Conservation (phyloP, 2,113 vertebrate species). For the Mixornis gularis region DNA sequence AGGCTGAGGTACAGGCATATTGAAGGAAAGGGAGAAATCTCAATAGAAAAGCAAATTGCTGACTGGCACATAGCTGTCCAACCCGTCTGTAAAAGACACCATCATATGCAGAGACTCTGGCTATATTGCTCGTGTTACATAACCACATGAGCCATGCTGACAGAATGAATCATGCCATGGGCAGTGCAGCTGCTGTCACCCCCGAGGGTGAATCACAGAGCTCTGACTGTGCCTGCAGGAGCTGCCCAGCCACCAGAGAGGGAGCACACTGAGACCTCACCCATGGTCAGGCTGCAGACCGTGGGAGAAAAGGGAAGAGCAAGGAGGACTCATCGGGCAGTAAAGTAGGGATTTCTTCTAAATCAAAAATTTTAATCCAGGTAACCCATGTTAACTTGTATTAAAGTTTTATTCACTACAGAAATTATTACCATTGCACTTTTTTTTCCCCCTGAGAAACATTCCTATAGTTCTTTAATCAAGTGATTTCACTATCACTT, state of each 20-base stretch:
- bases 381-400: neutral
- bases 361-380: neutral
- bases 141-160: neutral
- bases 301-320: rapidly evolving
- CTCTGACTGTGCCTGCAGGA: neutral
- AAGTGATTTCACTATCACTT: neutral
- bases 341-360: neutral
- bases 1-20: neutral
- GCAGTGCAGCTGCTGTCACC: neutral
- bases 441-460: neutral
- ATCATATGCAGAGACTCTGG: rapidly evolving
- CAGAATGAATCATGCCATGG: neutral
- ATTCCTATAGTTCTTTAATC: neutral
- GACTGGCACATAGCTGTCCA: neutral
- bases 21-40: neutral
- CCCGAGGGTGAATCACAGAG: neutral
- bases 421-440: neutral
- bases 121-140: rapidly evolving
- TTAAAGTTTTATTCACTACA: neutral
- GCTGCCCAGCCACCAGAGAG: neutral
- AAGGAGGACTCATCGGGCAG: neutral
- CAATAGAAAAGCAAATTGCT: neutral
- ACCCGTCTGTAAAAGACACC: neutral
- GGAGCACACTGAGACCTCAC: rapidly evolving
- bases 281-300: neutral